These are phyloP conservation scores for Rhinophrynus dorsalis DNA, from an alignment of 2,797 vertebrate species.

Conservation along the genomic window DNA sequence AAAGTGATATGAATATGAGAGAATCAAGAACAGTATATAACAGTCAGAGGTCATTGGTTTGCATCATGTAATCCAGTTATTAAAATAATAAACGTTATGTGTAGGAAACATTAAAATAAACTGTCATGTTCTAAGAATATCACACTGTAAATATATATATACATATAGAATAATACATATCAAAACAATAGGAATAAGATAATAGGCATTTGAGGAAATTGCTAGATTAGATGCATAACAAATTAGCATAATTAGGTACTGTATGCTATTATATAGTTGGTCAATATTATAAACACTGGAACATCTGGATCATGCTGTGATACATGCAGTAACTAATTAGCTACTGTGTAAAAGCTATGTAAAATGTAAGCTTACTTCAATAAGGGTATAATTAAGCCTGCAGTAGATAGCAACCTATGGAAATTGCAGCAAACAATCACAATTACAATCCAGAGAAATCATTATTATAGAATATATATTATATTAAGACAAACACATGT, in stretches of 20 bases:
- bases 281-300: slow-evolving; percentile 24
- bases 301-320: slow-evolving; percentile 24
- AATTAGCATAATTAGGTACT: slow-evolving; percentile 34
- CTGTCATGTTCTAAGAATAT: no score
- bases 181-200: slow-evolving; percentile 10
- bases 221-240: slow-evolving; percentile 29
- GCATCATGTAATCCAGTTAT: no score
- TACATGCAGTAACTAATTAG: slow-evolving; percentile 15
- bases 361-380: neutral
- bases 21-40: no score
- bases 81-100: no score
- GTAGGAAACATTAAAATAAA: no score
- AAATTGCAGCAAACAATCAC: neutral
- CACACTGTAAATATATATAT: slow-evolving; percentile 1
- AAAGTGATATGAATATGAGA: no score
- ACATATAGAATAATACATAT: slow-evolving; percentile 8
- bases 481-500: no score
- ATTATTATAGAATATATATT: no score
- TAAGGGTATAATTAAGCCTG: neutral
- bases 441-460: no score
- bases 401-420: neutral
- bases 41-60: no score
- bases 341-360: neutral
- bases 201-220: slow-evolving; percentile 34
- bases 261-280: slow-evolving; percentile 32